Percentiles rank a stretch among this genome's conserved stretches.
These are phyloP conservation scores for Paguma larvata DNA, from an alignment of 2,797 vertebrate species.

Conservation along the genomic window DNA sequence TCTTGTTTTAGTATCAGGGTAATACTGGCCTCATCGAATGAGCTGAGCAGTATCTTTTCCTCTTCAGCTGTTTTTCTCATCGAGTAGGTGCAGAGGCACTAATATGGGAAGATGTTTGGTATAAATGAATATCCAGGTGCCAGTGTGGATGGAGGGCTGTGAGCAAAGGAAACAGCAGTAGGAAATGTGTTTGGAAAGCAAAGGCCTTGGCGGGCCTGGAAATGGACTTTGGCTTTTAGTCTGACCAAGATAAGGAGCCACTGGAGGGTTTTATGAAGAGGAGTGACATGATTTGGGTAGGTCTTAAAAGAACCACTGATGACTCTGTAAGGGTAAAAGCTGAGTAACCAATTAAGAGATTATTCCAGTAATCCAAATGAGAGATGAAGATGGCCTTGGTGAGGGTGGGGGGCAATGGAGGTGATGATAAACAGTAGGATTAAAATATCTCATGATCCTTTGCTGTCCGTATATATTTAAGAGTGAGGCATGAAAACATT, in stretches of 20 bases:
- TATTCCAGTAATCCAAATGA: neutral
- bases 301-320: neutral
- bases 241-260: neutral
- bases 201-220: neutral
- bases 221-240: slow-evolving; percentile 6
- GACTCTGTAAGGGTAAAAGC: neutral
- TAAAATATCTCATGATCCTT: neutral
- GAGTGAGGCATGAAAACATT: neutral
- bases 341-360: neutral
- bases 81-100: neutral
- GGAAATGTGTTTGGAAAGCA: neutral
- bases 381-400: neutral
- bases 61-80: neutral
- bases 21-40: neutral
- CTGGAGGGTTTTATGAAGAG: neutral
- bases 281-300: neutral
- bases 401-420: neutral
- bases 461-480: neutral
- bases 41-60: neutral
- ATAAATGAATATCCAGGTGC: neutral
- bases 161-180: neutral
- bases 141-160: neutral
- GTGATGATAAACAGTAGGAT: neutral
- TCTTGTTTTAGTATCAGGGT: neutral
- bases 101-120: neutral